These are phyloP conservation scores for Xiphophorus couchianus DNA, from an alignment of 2,113 vertebrate species.

Conservation along the genomic window DNA sequence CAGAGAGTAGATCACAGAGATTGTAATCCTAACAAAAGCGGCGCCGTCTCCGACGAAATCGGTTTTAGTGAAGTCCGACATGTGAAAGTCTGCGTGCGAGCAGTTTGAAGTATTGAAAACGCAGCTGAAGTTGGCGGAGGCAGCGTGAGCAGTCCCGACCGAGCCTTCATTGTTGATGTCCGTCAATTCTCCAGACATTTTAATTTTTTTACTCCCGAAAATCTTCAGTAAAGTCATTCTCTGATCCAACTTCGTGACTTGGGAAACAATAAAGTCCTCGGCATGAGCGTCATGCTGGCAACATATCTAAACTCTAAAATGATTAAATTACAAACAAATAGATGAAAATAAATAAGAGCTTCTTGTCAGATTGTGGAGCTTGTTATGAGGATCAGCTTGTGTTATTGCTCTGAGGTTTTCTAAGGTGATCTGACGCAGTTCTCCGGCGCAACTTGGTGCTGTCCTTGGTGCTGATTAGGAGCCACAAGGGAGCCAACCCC, in stretches of 20 bases:
- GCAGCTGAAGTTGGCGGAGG: constrained; percentile 61
- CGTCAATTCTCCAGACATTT: constrained; percentile 64
- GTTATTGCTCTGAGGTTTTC: constrained; percentile 14
- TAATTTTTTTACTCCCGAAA: constrained; percentile 24
- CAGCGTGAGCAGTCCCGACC: constrained; percentile 37
- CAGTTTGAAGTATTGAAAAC: constrained; percentile 77
- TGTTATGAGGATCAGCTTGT: neutral
- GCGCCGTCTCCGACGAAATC: constrained; percentile 81
- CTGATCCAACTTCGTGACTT: neutral
- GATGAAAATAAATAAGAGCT: neutral
- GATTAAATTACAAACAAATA: neutral
- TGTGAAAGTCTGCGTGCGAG: constrained; percentile 69
- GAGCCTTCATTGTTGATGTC: constrained; percentile 52
- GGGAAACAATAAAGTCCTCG: neutral
- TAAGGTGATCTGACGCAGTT: constrained; percentile 38
- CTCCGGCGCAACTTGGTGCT: constrained; percentile 34
- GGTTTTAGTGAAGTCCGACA: constrained; percentile 64
- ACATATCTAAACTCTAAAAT: neutral
- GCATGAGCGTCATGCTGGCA: neutral
- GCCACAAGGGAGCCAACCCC: neutral
- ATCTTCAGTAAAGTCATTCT: neutral
- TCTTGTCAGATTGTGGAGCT: constrained; percentile 9
- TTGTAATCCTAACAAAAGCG: constrained; percentile 81
- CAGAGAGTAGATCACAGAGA: constrained; percentile 90
- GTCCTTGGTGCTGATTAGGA: constrained; percentile 44